phyloP scores from a whole-genome alignment of 2,888 invertebrate genomes.

The Leptopilina drosophilae region DNA sequence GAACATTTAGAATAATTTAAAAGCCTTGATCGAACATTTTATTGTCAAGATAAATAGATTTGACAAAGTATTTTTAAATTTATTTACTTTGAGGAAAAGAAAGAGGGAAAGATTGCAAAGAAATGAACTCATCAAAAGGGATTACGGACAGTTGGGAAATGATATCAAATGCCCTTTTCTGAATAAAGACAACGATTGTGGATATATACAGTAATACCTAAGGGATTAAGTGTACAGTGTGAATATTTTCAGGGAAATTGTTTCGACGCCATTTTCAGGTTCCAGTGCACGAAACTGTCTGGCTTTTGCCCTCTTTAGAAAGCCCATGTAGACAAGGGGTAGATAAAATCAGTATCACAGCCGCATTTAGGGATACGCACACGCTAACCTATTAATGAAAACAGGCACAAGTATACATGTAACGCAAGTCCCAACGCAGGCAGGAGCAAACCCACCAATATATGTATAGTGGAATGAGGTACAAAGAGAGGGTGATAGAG shows the following conservation, averaged over 20 bases:
- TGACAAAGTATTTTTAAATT: too few species aligned
- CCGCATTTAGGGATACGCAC: constrained; percentile 66
- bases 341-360: constrained; percentile 71
- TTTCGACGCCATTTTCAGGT: constrained; percentile 41
- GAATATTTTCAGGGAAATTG: constrained; percentile 46
- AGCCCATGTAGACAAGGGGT: constrained; percentile 58
- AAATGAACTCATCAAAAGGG: too few species aligned
- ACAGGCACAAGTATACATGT: constrained; percentile 53
- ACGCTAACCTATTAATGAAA: constrained; percentile 66
- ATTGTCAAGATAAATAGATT: too few species aligned
- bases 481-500: constrained; percentile 17
- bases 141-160: too few species aligned
- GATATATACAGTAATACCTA: too few species aligned
- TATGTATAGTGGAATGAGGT: background rate
- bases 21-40: too few species aligned
- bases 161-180: background rate
- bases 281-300: constrained; percentile 39
- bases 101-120: too few species aligned
- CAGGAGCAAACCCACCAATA: background rate
- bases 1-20: too few species aligned
- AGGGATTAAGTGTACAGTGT: background rate
- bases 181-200: background rate
- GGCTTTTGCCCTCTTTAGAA: constrained; percentile 48
- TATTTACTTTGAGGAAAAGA: too few species aligned
- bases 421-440: constrained; percentile 34